Conservation (phyloP, 2,113 vertebrate species). For the Lanius ludovicianus region DNA sequence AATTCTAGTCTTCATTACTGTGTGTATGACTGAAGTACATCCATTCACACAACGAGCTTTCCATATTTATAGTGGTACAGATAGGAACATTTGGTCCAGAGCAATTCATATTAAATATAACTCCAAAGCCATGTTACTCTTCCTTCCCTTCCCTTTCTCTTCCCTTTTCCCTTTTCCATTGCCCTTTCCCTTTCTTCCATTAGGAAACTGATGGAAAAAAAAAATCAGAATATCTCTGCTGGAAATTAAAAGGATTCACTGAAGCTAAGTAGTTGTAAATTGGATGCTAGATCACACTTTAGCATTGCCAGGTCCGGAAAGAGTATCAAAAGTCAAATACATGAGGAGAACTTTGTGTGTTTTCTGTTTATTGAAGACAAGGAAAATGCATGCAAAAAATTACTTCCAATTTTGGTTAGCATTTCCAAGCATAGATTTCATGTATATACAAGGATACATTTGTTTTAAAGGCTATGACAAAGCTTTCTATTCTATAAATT, state of each 20-base stretch:
- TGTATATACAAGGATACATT: background rate
- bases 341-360: background rate
- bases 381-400: background rate
- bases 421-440: background rate
- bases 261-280: background rate
- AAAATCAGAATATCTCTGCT: background rate
- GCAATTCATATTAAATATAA: background rate
- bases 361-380: background rate
- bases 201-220: background rate
- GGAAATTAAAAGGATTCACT: background rate
- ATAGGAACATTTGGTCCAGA: background rate
- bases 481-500: background rate
- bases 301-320: background rate
- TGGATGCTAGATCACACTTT: background rate
- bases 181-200: background rate
- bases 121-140: background rate
- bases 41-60: background rate
- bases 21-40: background rate
- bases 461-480: background rate
- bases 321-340: background rate
- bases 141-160: background rate
- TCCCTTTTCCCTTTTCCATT: background rate
- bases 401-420: background rate
- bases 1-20: background rate
- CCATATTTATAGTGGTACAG: background rate